These are phyloP conservation scores for Probosciger aterrimus DNA, from an alignment of 2,113 vertebrate genomes.

Conservation along the genomic window DNA sequence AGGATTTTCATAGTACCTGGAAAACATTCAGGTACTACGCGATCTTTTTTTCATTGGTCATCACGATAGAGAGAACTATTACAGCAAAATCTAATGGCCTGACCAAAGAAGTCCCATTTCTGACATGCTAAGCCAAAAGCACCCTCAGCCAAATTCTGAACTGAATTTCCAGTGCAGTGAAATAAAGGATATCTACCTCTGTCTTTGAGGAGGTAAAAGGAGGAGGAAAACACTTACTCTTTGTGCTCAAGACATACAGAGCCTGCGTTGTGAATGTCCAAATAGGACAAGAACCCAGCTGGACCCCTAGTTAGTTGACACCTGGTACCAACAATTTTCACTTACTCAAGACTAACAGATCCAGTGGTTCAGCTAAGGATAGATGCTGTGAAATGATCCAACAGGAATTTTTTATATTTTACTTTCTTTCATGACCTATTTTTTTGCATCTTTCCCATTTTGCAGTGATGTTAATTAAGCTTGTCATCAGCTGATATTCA, in stretches of 20 bases:
- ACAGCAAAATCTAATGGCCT: background rate
- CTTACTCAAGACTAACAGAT: background rate
- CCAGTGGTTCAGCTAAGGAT: background rate
- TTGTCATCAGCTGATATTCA: conserved; percentile 2
- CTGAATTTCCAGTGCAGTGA: background rate
- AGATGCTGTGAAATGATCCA: background rate
- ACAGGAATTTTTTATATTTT: background rate
- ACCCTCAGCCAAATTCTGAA: background rate
- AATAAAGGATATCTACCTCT: background rate
- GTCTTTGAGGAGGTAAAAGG: background rate
- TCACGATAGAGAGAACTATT: fast-evolving
- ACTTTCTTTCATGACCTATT: background rate
- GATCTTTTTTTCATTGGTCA: background rate
- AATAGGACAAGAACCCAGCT: background rate
- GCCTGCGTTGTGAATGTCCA: background rate
- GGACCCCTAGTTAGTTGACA: background rate
- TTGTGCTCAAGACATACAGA: background rate
- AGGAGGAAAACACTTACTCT: background rate
- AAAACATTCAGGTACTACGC: background rate
- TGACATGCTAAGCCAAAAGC: background rate
- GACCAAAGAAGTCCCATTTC: background rate
- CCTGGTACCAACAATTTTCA: background rate
- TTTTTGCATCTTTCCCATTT: background rate
- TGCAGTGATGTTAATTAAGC: conserved; percentile 14
- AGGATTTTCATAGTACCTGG: background rate